These are phyloP conservation scores for Sarcophilus harrisii DNA, from an alignment of 2,797 vertebrate species.

Conservation along the genomic window DNA sequence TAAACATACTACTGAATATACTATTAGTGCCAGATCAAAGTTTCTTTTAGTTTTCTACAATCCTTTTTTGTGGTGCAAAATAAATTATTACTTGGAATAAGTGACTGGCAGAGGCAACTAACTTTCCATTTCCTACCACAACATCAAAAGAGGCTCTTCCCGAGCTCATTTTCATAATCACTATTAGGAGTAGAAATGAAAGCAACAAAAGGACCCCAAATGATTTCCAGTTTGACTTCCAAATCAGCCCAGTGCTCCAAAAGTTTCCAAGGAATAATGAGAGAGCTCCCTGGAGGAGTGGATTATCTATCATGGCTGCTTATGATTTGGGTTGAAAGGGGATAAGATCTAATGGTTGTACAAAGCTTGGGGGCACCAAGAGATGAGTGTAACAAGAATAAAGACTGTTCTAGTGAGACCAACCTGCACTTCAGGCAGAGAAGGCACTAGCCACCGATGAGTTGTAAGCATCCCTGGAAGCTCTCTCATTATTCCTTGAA, in stretches of 20 bases:
- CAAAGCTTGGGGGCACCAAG: not conserved
- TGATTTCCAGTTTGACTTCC: constrained; percentile 74
- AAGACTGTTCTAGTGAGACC: not conserved
- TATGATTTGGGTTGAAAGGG: not conserved
- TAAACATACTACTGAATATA: not conserved
- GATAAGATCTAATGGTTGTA: not conserved
- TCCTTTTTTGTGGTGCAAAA: constrained; percentile 65
- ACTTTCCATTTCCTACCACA: constrained; percentile 63
- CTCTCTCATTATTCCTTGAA: not conserved
- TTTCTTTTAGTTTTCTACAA: constrained; percentile 35
- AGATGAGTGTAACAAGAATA: not conserved
- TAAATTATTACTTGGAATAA: constrained; percentile 65
- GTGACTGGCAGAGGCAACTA: constrained; percentile 66
- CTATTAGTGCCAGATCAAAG: not conserved
- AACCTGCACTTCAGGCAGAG: not conserved
- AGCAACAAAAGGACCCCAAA: constrained; percentile 56
- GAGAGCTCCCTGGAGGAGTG: not conserved
- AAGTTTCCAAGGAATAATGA: not conserved
- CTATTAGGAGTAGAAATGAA: constrained; percentile 58
- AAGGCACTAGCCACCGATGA: not conserved
- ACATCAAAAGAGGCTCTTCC: constrained; percentile 58
- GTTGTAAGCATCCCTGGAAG: not conserved
- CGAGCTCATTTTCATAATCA: constrained; percentile 31
- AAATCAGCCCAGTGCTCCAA: constrained; percentile 37
- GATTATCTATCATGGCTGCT: not conserved